A percentile compares a stretch with the other conserved stretches of the same genome.
phyloP scores from a whole-genome alignment of 2,797 vertebrate species.

The Mastacembelus armatus region DNA sequence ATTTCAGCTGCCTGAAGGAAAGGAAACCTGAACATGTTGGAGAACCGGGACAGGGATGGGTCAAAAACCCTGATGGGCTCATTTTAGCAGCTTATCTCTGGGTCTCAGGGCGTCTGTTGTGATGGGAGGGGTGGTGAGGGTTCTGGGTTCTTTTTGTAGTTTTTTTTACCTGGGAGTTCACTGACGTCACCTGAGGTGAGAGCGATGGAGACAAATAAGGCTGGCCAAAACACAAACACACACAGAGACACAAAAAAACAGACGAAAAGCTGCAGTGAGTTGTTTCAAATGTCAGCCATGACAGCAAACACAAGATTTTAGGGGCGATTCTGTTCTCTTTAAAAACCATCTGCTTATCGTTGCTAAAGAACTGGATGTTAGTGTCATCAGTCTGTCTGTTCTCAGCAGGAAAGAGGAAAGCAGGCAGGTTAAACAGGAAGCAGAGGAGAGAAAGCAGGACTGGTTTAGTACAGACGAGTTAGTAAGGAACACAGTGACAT shows the following conservation, averaged over 20 bases:
- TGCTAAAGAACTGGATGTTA: no score
- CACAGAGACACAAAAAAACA: slow-evolving; percentile 29
- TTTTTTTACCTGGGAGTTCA: slow-evolving; percentile 90
- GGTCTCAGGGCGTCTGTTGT: slow-evolving; percentile 40
- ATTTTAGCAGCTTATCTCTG: neutral
- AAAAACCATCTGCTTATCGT: no score
- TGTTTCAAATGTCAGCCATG: neutral
- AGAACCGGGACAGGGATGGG: no score
- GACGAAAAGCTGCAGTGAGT: slow-evolving; percentile 54
- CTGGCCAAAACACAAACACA: slow-evolving; percentile 56
- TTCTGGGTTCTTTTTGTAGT: neutral
- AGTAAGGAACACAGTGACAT: slow-evolving; percentile 45
- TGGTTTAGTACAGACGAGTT: slow-evolving; percentile 35
- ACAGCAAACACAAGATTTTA: no score
- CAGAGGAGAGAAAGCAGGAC: slow-evolving; percentile 53
- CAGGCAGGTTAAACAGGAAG: slow-evolving; percentile 57
- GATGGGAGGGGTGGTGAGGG: slow-evolving; percentile 24
- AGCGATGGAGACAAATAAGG: slow-evolving; percentile 72
- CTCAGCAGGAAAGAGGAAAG: slow-evolving; percentile 29
- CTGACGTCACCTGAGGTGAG: slow-evolving; percentile 89
- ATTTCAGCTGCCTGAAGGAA: no score
- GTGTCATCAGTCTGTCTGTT: neutral
- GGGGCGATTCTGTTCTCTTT: no score
- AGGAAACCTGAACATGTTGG: no score
- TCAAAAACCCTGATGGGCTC: no score